Conservation (phyloP, 2,113 vertebrate species). For the Cheirogaleus medius region DNA sequence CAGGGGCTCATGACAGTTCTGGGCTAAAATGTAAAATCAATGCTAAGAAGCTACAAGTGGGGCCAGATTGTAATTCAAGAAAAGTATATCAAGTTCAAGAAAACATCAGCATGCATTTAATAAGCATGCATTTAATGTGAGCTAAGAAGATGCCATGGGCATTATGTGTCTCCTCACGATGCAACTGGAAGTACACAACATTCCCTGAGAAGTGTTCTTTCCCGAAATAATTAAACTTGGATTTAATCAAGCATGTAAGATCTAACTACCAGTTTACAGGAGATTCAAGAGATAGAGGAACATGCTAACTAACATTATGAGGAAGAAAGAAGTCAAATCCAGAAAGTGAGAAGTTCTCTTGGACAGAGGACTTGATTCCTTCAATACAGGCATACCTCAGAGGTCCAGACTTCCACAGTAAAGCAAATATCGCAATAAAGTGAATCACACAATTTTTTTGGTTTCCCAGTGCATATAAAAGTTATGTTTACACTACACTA, state of each 20-base stretch:
- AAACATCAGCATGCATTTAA: not conserved
- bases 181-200: not conserved
- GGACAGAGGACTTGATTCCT: not conserved
- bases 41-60: not conserved
- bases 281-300: not conserved
- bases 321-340: not conserved
- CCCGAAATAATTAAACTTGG: not conserved
- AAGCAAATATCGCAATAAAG: not conserved
- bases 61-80: not conserved
- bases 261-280: not conserved
- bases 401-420: not conserved
- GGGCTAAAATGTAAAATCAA: not conserved
- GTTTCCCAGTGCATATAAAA: not conserved
- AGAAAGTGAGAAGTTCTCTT: not conserved
- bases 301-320: not conserved
- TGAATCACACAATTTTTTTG: not conserved
- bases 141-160: not conserved
- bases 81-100: not conserved
- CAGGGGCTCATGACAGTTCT: not conserved
- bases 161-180: not conserved
- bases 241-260: not conserved
- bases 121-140: not conserved
- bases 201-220: not conserved
- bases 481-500: not conserved
- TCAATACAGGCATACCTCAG: not conserved